These are phyloP conservation scores for Tragelaphus buxtoni DNA, from an alignment of 2,113 vertebrate species.

Conservation along the genomic window DNA sequence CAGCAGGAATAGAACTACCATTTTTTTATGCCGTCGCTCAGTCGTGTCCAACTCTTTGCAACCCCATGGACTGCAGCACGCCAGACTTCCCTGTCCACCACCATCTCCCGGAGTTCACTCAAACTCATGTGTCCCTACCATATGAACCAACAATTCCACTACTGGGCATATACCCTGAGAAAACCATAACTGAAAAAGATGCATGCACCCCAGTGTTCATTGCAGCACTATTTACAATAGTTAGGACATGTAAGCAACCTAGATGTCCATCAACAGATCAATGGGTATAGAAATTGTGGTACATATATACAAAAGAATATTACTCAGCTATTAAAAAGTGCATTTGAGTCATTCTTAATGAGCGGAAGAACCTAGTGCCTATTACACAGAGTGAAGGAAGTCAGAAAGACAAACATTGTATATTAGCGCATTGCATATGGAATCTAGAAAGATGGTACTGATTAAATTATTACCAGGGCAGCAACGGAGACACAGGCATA, in stretches of 20 bases:
- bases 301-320: not conserved
- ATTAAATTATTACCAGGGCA: not conserved
- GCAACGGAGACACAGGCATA: not conserved
- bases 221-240: not conserved
- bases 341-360: not conserved
- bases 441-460: not conserved
- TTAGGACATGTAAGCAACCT: not conserved
- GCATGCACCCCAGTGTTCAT: not conserved
- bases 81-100: too few species aligned
- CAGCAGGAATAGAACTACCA: not conserved
- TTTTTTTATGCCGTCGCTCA: too few species aligned
- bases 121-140: not conserved
- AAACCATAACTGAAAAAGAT: not conserved
- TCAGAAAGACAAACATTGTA: not conserved
- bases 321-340: not conserved
- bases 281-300: not conserved
- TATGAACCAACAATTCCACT: not conserved
- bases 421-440: accelerated
- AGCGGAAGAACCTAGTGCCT: not conserved
- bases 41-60: too few species aligned
- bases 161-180: not conserved
- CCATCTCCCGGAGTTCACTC: too few species aligned
- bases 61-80: too few species aligned
- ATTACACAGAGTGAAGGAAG: not conserved
- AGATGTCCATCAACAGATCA: not conserved